Conservation (phyloP, 2,888 invertebrate species). For the Troides helena region DNA sequence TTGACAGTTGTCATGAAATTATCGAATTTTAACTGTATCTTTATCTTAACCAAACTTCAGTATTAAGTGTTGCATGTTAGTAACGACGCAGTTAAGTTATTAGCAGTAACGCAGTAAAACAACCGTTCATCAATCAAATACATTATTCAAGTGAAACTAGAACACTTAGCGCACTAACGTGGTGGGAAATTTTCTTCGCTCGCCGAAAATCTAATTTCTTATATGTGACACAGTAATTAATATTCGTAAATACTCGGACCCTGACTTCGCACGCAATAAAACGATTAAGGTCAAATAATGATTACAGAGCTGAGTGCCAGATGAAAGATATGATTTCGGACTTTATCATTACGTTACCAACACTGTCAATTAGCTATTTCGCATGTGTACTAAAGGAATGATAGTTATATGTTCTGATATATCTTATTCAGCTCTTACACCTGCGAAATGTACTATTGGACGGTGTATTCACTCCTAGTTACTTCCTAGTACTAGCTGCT, state of each 20-base stretch:
- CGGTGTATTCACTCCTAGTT: too few relatives aligned
- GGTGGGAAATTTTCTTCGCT: neutral
- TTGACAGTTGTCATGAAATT: too few relatives aligned
- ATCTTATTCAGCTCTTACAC: neutral
- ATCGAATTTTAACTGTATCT: too few relatives aligned
- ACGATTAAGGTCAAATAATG: constrained; percentile 29
- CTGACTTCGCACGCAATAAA: constrained; percentile 28
- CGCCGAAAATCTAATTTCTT: constrained; percentile 8
- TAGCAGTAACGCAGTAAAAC: neutral
- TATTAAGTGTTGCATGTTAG: too few relatives aligned
- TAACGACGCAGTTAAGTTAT: too few relatives aligned
- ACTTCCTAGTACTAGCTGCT: too few relatives aligned
- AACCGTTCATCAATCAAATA: neutral
- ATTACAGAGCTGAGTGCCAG: constrained; percentile 22
- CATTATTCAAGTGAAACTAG: neutral
- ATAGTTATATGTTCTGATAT: neutral
- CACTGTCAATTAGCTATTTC: constrained; percentile 20
- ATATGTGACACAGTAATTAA: constrained; percentile 25
- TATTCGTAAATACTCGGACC: constrained; percentile 25
- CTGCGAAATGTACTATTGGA: too few relatives aligned
- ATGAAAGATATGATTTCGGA: constrained; percentile 25
- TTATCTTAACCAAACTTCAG: too few relatives aligned
- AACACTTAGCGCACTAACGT: neutral
- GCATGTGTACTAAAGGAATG: constrained; percentile 1
- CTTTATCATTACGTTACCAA: constrained; percentile 18